A percentile compares a stretch with the other conserved stretches of the same genome.
Conservation (phyloP, 2,113 vertebrate species). For the Gallinago jamesoni region DNA sequence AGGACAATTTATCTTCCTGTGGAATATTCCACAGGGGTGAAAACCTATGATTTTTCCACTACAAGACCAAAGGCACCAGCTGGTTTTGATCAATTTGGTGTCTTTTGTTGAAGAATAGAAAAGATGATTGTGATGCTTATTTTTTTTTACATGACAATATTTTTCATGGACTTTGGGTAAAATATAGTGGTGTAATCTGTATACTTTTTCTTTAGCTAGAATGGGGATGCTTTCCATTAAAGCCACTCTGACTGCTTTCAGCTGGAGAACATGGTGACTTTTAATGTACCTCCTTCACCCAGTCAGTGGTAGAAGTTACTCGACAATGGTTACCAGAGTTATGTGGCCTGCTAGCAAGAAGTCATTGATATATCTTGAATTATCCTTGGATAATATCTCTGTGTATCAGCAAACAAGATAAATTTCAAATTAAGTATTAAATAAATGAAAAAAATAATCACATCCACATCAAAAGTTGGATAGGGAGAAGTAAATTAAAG, state of each 20-base stretch:
- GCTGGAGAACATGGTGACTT: not conserved
- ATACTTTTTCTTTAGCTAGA: not conserved
- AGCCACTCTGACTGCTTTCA: not conserved
- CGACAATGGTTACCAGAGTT: not conserved
- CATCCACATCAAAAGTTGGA: not conserved
- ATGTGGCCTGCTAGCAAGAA: rapidly evolving
- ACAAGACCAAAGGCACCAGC: not conserved
- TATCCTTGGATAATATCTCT: not conserved
- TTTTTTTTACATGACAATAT: not conserved
- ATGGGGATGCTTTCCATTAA: not conserved
- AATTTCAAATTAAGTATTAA: not conserved
- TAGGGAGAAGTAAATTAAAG: not conserved
- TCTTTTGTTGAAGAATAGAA: not conserved
- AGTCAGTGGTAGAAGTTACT: not conserved
- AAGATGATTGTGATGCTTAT: not conserved
- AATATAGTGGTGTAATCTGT: not conserved
- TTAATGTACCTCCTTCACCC: not conserved
- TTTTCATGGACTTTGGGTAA: not conserved
- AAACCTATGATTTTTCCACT: not conserved
- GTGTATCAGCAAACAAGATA: not conserved
- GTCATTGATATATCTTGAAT: not conserved
- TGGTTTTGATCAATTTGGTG: not conserved
- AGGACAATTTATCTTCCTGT: not conserved
- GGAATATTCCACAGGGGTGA: not conserved
- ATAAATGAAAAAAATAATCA: not conserved